These are phyloP conservation scores for Phrynocephalus vlangalii DNA, from an alignment of 2,797 vertebrate genomes.

Conservation along the genomic window DNA sequence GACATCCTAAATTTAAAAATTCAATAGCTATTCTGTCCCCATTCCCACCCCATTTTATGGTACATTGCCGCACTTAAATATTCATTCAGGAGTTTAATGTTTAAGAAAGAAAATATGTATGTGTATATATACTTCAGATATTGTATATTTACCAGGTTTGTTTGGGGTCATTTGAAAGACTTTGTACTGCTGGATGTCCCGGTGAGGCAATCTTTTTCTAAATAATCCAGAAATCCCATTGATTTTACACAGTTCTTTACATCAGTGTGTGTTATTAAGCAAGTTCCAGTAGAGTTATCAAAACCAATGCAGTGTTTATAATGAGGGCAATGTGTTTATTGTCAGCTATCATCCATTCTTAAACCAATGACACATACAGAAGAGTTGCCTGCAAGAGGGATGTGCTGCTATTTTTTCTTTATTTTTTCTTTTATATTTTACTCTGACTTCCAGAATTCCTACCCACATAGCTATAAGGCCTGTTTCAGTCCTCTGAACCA, in stretches of 20 bases:
- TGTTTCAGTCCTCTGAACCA: too few species aligned
- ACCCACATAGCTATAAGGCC: too few species aligned
- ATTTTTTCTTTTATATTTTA: too few species aligned
- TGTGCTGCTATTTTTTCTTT: too few species aligned
- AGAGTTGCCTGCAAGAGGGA: neutral
- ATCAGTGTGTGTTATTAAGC: neutral
- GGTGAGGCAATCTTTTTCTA: constrained; percentile 37
- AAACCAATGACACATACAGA: neutral
- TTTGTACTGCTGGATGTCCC: constrained; percentile 14
- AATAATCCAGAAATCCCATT: constrained; percentile 17
- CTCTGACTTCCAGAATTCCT: too few species aligned
- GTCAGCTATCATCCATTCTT: neutral
- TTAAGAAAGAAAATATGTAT: constrained; percentile 37
- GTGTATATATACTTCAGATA: constrained; percentile 7
- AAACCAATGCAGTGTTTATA: neutral
- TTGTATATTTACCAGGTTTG: constrained; percentile 29
- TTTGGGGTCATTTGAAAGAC: constrained; percentile 38
- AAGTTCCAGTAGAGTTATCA: constrained; percentile 1
- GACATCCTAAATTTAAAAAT: constrained; percentile 49
- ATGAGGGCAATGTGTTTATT: constrained; percentile 4
- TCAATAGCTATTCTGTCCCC: constrained; percentile 37
- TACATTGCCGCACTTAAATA: constrained; percentile 48
- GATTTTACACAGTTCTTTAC: constrained; percentile 3
- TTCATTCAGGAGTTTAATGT: constrained; percentile 46
- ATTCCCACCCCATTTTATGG: constrained; percentile 43